These are phyloP conservation scores for Paratrypauchen microcephalus DNA, from an alignment of 2,797 vertebrate species.

Conservation along the genomic window DNA sequence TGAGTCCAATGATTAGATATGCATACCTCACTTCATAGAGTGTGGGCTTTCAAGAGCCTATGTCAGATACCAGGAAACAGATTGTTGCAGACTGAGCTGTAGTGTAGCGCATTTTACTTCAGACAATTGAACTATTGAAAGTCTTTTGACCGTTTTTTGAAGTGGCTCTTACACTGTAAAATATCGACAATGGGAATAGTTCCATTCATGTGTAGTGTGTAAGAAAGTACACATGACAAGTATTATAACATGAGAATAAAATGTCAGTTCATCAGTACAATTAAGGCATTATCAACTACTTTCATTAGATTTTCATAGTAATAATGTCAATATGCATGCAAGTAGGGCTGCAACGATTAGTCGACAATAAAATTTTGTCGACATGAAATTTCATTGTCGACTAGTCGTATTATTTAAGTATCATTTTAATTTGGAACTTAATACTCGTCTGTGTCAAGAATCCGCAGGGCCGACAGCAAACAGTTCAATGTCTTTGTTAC, in stretches of 20 bases:
- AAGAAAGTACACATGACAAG: not conserved
- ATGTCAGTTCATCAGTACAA: not conserved
- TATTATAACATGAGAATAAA: not conserved
- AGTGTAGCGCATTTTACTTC: constrained; percentile 14
- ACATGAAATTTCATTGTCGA: too few relatives aligned
- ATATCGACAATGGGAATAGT: constrained; percentile 1
- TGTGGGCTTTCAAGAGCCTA: constrained; percentile 45
- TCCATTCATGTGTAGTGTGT: not conserved
- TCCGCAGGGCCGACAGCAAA: too few relatives aligned
- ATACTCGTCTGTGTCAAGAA: too few relatives aligned
- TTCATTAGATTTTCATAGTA: not conserved
- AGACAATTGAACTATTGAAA: constrained; percentile 16
- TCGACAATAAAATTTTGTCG: too few relatives aligned
- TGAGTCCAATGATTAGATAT: constrained; percentile 74
- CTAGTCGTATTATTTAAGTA: too few relatives aligned
- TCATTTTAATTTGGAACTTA: too few relatives aligned
- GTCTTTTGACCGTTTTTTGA: constrained; percentile 20
- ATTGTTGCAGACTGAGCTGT: constrained; percentile 36
- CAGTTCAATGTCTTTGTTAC: too few relatives aligned
- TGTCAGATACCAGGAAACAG: constrained; percentile 37
- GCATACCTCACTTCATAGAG: constrained; percentile 52
- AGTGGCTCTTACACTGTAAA: constrained; percentile 15
- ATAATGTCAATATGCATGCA: not conserved
- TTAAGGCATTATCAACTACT: not conserved
- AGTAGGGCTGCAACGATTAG: not conserved